Conservation (phyloP, 1,140 invertebrate genomes). For the Drosophila azteca region DNA sequence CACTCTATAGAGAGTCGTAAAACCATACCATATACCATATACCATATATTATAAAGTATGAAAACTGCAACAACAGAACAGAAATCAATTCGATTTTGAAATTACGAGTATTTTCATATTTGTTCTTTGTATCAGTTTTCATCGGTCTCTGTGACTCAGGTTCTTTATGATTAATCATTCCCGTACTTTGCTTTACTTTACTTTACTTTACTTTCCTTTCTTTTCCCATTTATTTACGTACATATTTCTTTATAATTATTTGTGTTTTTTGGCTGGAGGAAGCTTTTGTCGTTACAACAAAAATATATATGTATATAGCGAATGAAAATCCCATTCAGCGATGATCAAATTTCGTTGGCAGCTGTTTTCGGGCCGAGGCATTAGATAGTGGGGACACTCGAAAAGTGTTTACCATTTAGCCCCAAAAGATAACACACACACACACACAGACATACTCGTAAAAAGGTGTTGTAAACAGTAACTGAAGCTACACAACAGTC, state of each 20-base stretch:
- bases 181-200: conserved; percentile 15
- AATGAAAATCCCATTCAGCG: conserved; percentile 16
- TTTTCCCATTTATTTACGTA: conserved; percentile 12
- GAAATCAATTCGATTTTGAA: conserved; percentile 16
- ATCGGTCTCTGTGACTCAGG: conserved; percentile 18
- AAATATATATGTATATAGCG: conserved; percentile 12
- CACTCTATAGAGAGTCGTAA: conserved; percentile 46
- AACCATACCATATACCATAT: too few species aligned
- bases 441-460: conserved; percentile 20
- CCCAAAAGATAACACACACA: conserved; percentile 56
- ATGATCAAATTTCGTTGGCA: conserved; percentile 56
- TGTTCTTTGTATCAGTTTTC: conserved; percentile 1
- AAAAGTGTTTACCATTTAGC: conserved; percentile 64
- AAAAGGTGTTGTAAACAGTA: conserved; percentile 57
- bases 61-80: conserved; percentile 4
- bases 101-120: conserved; percentile 10
- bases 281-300: conserved; percentile 12
- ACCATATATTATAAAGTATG: conserved; percentile 13
- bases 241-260: background rate
- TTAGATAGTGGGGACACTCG: conserved; percentile 57
- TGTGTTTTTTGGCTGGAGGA: conserved; percentile 4
- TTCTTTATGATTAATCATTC: conserved; percentile 39
- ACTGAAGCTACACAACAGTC: conserved; percentile 55
- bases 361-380: conserved; percentile 56
- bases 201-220: conserved; percentile 19